Conservation (phyloP, 1,140 invertebrate species). For the Venturia canescens region DNA sequence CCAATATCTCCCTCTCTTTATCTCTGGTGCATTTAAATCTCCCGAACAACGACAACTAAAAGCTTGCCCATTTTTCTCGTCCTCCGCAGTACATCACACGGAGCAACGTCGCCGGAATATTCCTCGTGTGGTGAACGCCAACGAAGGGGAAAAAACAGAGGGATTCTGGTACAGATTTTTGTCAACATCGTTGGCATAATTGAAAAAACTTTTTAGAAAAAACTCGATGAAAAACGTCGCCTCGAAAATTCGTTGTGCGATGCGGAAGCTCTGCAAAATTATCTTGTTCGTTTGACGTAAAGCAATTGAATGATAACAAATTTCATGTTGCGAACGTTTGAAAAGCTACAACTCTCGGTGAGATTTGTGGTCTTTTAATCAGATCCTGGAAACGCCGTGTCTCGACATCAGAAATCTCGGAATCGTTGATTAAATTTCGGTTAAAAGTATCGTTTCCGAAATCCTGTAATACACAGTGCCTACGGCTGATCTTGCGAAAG, state of each 20-base stretch:
- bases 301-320: no score
- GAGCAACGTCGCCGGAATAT: background rate
- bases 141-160: background rate
- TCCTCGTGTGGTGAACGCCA: background rate
- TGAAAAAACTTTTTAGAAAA: background rate
- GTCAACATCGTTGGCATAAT: background rate
- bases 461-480: background rate
- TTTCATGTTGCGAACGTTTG: no score
- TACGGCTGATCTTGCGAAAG: background rate
- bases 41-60: constrained; percentile 17
- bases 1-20: background rate
- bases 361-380: no score
- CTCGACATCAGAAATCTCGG: no score
- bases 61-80: constrained; percentile 9
- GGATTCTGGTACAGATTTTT: background rate
- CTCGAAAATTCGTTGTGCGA: no score
- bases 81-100: background rate
- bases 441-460: background rate
- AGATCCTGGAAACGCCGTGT: no score
- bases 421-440: no score
- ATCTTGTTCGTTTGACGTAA: no score
- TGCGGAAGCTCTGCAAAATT: no score
- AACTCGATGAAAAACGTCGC: no score
- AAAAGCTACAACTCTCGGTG: no score
- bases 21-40: constrained; percentile 7